Percentiles rank a stretch among this genome's conserved stretches.
phyloP scores from a whole-genome alignment of 2,888 invertebrate species.

The Leuctra nigra region DNA sequence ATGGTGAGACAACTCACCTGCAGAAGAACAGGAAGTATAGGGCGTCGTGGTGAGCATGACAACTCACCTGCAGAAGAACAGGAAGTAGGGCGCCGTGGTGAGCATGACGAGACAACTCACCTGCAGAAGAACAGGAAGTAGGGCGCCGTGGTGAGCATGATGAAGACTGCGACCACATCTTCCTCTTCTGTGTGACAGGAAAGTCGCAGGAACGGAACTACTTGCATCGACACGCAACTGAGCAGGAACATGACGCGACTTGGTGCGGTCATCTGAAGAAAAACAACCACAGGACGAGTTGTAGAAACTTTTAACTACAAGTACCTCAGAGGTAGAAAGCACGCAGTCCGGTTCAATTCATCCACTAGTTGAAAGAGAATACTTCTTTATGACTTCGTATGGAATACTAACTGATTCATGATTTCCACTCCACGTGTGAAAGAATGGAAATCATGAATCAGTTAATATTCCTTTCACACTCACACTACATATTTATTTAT shows the following conservation, averaged over 20 bases:
- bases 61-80: slow-evolving; percentile 95
- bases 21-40: slow-evolving; percentile 97
- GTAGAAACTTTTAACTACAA: no score
- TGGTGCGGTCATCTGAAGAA: slow-evolving; percentile 71
- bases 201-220: slow-evolving; percentile 76
- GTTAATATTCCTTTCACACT: no score
- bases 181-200: slow-evolving; percentile 81
- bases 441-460: no score
- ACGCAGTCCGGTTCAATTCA: no score
- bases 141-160: slow-evolving; percentile 92
- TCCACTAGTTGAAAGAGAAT: no score
- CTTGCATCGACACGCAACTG: slow-evolving; percentile 83
- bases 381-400: no score
- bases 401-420: no score
- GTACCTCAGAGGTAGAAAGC: no score
- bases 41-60: slow-evolving; percentile 94
- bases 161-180: slow-evolving; percentile 85
- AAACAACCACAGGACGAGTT: background rate
- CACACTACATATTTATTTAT: no score
- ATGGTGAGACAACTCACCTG: slow-evolving; percentile 86
- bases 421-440: no score
- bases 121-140: slow-evolving; percentile 97
- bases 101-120: slow-evolving; percentile 89
- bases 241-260: slow-evolving; percentile 90
- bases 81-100: slow-evolving; percentile 91